phyloP scores from a whole-genome alignment of 2,797 vertebrate genomes.

The Morus bassanus region DNA sequence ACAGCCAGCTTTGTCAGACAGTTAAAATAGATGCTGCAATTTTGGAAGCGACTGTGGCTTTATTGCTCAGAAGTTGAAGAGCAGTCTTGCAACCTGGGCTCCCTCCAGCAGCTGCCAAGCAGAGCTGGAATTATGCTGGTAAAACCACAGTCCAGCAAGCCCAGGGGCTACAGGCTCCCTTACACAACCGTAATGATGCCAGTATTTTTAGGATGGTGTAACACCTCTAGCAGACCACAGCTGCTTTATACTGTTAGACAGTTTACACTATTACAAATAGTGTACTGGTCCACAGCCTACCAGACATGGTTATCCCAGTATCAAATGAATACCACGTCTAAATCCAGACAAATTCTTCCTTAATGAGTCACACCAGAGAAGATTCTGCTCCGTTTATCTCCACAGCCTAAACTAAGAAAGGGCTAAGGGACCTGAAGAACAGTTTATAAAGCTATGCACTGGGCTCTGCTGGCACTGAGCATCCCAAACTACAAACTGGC shows the following conservation, averaged over 20 bases:
- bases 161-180: not conserved
- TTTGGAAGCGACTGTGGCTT: not conserved
- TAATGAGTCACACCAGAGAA: not conserved
- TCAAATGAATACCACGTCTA: not conserved
- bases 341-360: not conserved
- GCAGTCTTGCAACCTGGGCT: not conserved
- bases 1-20: not conserved
- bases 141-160: not conserved
- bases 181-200: rapidly evolving
- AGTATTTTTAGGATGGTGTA: not conserved
- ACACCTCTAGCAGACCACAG: not conserved
- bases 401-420: not conserved
- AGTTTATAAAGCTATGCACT: not conserved
- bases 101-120: not conserved
- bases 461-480: not conserved
- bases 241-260: not conserved
- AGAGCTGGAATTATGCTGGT: not conserved
- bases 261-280: not conserved
- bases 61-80: not conserved
- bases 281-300: not conserved
- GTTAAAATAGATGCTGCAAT: not conserved
- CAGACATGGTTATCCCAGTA: not conserved
- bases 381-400: not conserved
- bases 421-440: not conserved
- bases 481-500: not conserved